Percentiles rank a stretch among this genome's conserved stretches.
These are phyloP conservation scores for Epirrita christyi DNA, from an alignment of 2,888 invertebrate genomes.

Conservation along the genomic window DNA sequence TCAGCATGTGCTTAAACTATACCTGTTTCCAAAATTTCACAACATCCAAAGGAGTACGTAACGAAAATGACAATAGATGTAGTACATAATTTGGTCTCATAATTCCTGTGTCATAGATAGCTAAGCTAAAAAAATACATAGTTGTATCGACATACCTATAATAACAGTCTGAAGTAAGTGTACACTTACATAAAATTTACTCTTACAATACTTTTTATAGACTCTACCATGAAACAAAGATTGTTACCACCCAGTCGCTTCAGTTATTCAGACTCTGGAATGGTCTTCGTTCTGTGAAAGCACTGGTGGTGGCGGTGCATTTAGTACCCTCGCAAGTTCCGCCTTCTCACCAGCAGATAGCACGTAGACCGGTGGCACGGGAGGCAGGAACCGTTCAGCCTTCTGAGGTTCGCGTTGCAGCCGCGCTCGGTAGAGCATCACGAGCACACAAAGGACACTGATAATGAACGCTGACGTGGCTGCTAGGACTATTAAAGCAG, in stretches of 20 bases:
- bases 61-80: slow-evolving; percentile 33
- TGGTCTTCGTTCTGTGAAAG: slow-evolving; percentile 54
- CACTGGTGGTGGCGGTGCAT: slow-evolving; percentile 65
- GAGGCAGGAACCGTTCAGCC: slow-evolving; percentile 86
- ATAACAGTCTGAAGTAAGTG: not conserved
- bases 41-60: slow-evolving; percentile 47
- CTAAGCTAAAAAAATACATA: slow-evolving; percentile 10
- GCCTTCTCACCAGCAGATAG: slow-evolving; percentile 88
- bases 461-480: slow-evolving; percentile 92
- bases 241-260: not conserved
- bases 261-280: slow-evolving; percentile 52
- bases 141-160: not conserved
- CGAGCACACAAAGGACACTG: slow-evolving; percentile 89
- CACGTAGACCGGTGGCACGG: slow-evolving; percentile 88
- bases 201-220: slow-evolving; percentile 16
- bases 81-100: slow-evolving; percentile 15
- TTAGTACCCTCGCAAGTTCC: slow-evolving; percentile 74
- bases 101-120: slow-evolving; percentile 11
- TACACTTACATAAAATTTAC: not conserved
- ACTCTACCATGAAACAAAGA: slow-evolving; percentile 6
- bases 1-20: slow-evolving; percentile 49
- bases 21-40: slow-evolving; percentile 55
- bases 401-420: slow-evolving; percentile 81
- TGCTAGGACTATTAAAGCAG: slow-evolving; percentile 90
- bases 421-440: slow-evolving; percentile 88